A percentile compares a stretch with the other conserved stretches of the same genome.
phyloP scores from a whole-genome alignment of 92 coral and sea anemone genomes.

The Parazoanthus swiftii region DNA sequence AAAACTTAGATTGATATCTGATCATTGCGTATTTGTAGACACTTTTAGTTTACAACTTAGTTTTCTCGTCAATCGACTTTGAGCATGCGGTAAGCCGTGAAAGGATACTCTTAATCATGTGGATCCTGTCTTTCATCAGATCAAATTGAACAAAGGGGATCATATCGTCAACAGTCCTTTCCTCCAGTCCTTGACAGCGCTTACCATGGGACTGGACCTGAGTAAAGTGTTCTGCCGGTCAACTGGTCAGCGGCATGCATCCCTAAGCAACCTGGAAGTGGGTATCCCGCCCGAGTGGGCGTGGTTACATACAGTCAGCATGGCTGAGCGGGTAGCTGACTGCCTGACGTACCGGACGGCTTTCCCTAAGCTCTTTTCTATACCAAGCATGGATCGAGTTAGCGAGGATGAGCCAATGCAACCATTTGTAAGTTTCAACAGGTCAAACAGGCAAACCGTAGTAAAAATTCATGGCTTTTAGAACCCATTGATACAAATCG shows the following conservation, averaged over 20 bases:
- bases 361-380: constrained; percentile 59
- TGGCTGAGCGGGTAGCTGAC: constrained; percentile 69
- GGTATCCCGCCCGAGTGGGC: constrained; percentile 65
- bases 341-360: constrained; percentile 66
- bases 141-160: constrained; percentile 68
- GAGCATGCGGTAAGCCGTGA: too few species aligned
- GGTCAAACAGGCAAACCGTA: too few species aligned
- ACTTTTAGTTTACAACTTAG: too few species aligned
- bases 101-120: too few species aligned
- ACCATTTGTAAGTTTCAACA: constrained; percentile 60
- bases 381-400: constrained; percentile 69
- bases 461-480: too few species aligned
- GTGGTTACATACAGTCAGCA: constrained; percentile 68
- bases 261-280: constrained; percentile 24
- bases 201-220: constrained; percentile 74
- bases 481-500: too few species aligned
- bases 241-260: constrained; percentile 28
- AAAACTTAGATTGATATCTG: too few species aligned
- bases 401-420: constrained; percentile 63
- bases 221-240: constrained; percentile 63
- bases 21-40: too few species aligned
- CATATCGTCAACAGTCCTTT: constrained; percentile 77
- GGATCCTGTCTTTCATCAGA: constrained; percentile 33
- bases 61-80: too few species aligned
- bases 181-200: constrained; percentile 76